Base-by-base conservation (phyloP, 2,888 invertebrate species). In the Sisyra terminalis region DNA sequence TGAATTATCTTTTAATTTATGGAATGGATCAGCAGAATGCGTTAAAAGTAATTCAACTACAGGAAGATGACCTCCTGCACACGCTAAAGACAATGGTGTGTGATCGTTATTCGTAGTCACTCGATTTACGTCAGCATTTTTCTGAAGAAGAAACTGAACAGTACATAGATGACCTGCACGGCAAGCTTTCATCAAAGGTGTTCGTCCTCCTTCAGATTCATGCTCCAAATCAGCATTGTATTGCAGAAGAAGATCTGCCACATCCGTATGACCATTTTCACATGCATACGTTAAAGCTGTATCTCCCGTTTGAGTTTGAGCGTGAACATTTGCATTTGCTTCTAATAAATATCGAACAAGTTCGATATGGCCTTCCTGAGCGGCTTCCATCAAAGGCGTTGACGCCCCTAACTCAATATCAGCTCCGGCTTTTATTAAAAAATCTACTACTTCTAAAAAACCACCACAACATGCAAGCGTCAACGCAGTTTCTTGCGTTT, bases 191-290 rank as follows among this genome's bases (percentile, higher is more conserved):
- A 98, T 97, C 56, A 98, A 67, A 39, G 97, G 94, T 48, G 97
- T 98, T 53, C 94, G 75, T 4, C 96, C 96, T 47, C 92, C 96
- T 64, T 97, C 96, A 37, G 89, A 88, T 67, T 93, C 90, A 65
- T 93, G 93, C 65, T 96, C 93, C 56, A 96, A 66, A 63, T 87
- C 80, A 42, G 94, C 96, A 51, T 87, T 87, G 58, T 83, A 86
- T 50, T 87, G 83, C 49, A 97, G 69, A 45, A 98, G 71, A 46
- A 92, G 74, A 63, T 93, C 90, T 15, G 90, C 92, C 16, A 97
- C 93, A 66, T 94, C 93, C 1, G 93, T 93, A 66, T 97, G 96
- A 0, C 97, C 97, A 68, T 96, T 97, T 69, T 97, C 97, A 66
- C 93, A 93, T 42, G 97, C 96, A 67, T 96, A 94, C 44, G 93